Percentiles rank a stretch among this genome's conserved stretches.
Conservation (phyloP, 2,113 vertebrate species). For the Chionis minor region DNA sequence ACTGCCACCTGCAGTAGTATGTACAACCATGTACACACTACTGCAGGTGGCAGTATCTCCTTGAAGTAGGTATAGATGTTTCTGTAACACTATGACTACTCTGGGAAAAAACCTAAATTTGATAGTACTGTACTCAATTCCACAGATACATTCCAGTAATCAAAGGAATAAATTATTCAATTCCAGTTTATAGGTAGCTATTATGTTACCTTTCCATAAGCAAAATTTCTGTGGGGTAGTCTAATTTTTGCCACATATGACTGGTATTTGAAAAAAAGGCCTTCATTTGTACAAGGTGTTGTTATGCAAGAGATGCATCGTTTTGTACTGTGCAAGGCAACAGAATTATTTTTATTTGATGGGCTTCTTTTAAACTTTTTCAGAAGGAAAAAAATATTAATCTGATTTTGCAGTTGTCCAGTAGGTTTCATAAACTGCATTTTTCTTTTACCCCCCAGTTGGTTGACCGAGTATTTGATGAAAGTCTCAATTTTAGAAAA, state of each 20-base stretch:
- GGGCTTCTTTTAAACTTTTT: slow-evolving; percentile 8
- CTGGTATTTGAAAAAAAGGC: neutral
- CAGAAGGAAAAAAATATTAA: slow-evolving; percentile 26
- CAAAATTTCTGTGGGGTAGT: neutral
- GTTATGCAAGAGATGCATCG: neutral
- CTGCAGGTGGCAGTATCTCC: slow-evolving; percentile 62
- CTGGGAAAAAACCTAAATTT: neutral
- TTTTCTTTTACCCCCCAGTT: slow-evolving; percentile 77
- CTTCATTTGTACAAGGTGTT: neutral
- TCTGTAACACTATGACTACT: neutral
- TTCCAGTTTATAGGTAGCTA: neutral
- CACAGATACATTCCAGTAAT: slow-evolving; percentile 27
- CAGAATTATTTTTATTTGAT: slow-evolving; percentile 21
- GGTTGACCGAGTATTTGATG: slow-evolving; percentile 97
- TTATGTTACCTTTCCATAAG: neutral
- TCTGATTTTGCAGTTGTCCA: neutral
- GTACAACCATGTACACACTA: neutral
- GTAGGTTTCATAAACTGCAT: slow-evolving; percentile 25
- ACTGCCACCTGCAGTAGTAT: no score
- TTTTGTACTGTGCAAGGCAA: neutral
- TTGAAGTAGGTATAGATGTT: neutral
- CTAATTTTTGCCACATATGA: neutral
- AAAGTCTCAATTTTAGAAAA: slow-evolving; percentile 98
- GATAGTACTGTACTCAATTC: neutral
- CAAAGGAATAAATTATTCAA: neutral